Base-by-base conservation (phyloP, 1,140 invertebrate genomes). In the Papilio glaucus region DNA sequence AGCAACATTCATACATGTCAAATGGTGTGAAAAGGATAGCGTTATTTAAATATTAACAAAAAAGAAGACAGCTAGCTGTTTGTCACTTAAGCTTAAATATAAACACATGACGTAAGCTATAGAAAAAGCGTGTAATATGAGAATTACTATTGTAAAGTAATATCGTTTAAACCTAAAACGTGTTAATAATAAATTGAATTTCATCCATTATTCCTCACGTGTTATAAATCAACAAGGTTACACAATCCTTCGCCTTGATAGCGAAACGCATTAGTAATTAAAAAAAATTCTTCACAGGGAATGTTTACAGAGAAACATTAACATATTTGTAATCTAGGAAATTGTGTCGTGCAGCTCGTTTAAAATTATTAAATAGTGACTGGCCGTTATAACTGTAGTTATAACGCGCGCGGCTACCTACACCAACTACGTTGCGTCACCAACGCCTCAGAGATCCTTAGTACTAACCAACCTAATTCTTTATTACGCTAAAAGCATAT, bases 281-380 rank as follows among this genome's bases (percentile, higher is more conserved):
- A 49, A 49, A 18, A 49, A 49, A 49, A 45, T 61, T 33, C 29
- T 61, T 61, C 24, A 29, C 1, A 61, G 21, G 2, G 4, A 24
- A 53, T 53, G 49, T 37, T 37, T 39, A 63, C 61, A 63, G 3
- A 39, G 61, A 38, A 63, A 63, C 21, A 37, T 63, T 63, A 39
- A 63, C 61, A 63, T 63, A 63, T 63, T 63, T 39, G 15, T 63
- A 63, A 63, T 63, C 33, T 39, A 63, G 61, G n/a, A 63, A 39
- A 63, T 61, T 63, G 61, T 63, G 13, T 37, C 33, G 61, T 21
- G 61, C 15, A 18, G 33, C 61, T 15, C 18, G 18, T 63, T 63
- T 63, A 39, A 18, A 63, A 39, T 63, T 63, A 63, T 5, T 63
- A 33, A 39, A 63, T 39, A 63, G 0, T 38, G 18, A 63, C 38